Evolutionary conservation across 2,113 vertebrate genomes (phyloP), one percentile per base, ranked within the genome.

Genomic region (Gambusia affinis): DNA sequence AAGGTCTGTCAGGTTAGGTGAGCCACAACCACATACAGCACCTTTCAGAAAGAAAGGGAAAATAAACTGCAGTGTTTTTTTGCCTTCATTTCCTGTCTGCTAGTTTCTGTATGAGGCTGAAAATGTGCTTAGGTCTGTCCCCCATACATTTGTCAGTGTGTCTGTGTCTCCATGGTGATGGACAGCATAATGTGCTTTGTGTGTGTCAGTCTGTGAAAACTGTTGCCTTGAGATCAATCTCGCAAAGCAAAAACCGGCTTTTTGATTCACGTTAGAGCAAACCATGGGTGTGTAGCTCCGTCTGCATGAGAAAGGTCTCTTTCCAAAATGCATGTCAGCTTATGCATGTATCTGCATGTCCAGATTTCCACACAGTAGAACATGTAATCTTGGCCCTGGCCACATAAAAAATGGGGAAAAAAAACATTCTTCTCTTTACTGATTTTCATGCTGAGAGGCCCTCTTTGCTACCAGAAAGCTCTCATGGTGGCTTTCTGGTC

Each of bases 1-100:
- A 70, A 88, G 79, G 89, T 85, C 82, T 73, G 73, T 87, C 78
- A 80, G 80, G 73, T 85, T 74, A 76, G 88, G 82, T 70, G 78
- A 73, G 66, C 75, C 76, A 47, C 81, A 31, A 66, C 82, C 69
- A 44, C 80, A 66, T 51, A 15, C 71, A 60, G 51, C 62, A 80
- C 79, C 39, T 67, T 57, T 39, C 33, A 0, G 60, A 81, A 60
- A 65, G 27, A 68, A 66, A 60, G 31, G 12, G 39, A 64, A 37
- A 35, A 33, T 29, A 64, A 77, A 64, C 75, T 87, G 57, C 76
- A 15, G 29, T 30, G 67, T 35, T 44, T 12, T 64, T 64, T 31
- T 5, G 24, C 60, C 10, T 65, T 62, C 76, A 75, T 39, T 73
- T 84, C 72, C 72, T 83, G 67, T 74, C 37, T 82, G 61, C 51